Evolutionary conservation across 1,140 invertebrate genomes (phyloP).

Genomic region (Drosophila saltans): DNA sequence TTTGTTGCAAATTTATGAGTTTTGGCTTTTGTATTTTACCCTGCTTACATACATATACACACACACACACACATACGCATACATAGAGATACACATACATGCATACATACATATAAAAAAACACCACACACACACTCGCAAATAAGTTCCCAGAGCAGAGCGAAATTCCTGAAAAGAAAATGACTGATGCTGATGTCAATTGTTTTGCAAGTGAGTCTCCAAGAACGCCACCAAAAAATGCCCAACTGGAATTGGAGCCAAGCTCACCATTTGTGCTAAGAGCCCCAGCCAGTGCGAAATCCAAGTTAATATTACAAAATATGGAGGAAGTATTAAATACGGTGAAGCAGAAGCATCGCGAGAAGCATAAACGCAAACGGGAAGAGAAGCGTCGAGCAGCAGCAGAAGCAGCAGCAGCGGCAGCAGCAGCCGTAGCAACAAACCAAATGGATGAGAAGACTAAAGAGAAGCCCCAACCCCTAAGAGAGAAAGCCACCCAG

Average conservation of each 20-base stretch:
- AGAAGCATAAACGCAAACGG: constrained; percentile 77
- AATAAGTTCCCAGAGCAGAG: constrained; percentile 21
- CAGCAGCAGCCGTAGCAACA: constrained; percentile 3
- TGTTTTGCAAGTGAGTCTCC: constrained; percentile 74
- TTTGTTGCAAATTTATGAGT: constrained; percentile 70
- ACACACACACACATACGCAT: constrained; percentile 52
- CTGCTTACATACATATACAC: constrained; percentile 49
- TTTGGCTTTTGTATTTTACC: constrained; percentile 66
- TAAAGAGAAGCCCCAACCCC: constrained; percentile 49
- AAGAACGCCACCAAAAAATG: constrained; percentile 65
- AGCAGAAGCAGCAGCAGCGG: constrained; percentile 47
- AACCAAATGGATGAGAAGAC: constrained; percentile 19
- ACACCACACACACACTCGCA: constrained; percentile 9
- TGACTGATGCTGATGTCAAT: constrained; percentile 80
- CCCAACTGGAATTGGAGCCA: constrained; percentile 36
- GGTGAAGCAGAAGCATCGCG: constrained; percentile 79
- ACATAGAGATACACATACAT: constrained; percentile 46
- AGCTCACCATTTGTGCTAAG: constrained; percentile 69
- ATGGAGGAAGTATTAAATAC: constrained; percentile 81
- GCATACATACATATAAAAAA: background rate
- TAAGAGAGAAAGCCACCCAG: constrained; percentile 66
- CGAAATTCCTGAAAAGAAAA: constrained; percentile 51
- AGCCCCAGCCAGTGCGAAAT: constrained; percentile 76
- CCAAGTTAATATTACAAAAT: constrained; percentile 79
- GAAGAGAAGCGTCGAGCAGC: constrained; percentile 74